phyloP scores from a whole-genome alignment of 2,797 vertebrate species.

The Molossus alvarezi region DNA sequence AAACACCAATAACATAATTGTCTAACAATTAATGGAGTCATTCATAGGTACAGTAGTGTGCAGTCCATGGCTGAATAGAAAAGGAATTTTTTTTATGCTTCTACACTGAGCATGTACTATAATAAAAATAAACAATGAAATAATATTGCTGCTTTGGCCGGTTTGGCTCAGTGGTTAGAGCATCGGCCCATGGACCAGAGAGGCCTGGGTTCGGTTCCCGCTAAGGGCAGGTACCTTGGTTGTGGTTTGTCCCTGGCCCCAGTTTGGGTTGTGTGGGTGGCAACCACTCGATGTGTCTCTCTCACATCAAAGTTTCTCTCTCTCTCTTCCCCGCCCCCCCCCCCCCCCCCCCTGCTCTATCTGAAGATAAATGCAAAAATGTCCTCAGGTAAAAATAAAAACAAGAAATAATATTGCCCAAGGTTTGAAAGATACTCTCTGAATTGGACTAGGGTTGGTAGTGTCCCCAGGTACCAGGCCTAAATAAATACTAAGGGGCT shows the following conservation, averaged over 20 bases:
- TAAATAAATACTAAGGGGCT: background rate
- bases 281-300: too few species aligned
- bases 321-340: too few species aligned
- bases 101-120: background rate
- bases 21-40: background rate
- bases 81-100: background rate
- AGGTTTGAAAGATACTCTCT: background rate
- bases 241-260: too few species aligned
- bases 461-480: background rate
- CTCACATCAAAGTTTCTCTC: too few species aligned
- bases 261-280: too few species aligned
- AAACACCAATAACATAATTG: background rate
- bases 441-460: background rate
- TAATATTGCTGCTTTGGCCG: background rate
- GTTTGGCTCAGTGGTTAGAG: too few species aligned
- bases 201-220: too few species aligned
- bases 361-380: too few species aligned
- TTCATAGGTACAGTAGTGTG: background rate
- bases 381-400: conserved; percentile 5
- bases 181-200: too few species aligned
- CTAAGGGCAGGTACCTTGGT: too few species aligned
- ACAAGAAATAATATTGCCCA: background rate
- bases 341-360: too few species aligned
- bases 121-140: conserved; percentile 33
- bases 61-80: background rate